Percentiles rank a stretch among this genome's conserved stretches.
Conservation (phyloP, 1,140 invertebrate species). For the Diorhabda elongata region DNA sequence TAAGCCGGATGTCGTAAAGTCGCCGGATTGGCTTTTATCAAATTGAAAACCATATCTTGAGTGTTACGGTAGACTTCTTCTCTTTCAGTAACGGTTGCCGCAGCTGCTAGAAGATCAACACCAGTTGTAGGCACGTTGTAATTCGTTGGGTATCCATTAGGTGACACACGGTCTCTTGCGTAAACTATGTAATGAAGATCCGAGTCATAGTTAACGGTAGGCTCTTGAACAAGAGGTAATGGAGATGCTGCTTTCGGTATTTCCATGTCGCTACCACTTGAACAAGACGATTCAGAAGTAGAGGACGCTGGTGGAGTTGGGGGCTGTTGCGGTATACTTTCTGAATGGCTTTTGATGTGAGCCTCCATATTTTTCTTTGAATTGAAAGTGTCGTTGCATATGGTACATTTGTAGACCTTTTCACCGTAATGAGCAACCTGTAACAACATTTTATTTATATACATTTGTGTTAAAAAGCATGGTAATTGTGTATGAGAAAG, state of each 20-base stretch:
- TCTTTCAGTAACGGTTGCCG: constrained; percentile 40
- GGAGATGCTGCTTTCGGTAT: constrained; percentile 45
- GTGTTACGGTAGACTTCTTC: constrained; percentile 27
- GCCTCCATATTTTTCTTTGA: constrained; percentile 85
- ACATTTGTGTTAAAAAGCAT: too few species aligned
- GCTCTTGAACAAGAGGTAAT: constrained; percentile 25
- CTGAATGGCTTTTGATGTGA: constrained; percentile 85
- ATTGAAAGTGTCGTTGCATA: constrained; percentile 83
- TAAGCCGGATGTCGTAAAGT: constrained; percentile 40
- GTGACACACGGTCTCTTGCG: constrained; percentile 32
- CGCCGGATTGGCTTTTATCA: constrained; percentile 38
- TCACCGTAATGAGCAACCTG: constrained; percentile 83
- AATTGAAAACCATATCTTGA: constrained; percentile 38
- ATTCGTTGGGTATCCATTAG: constrained; percentile 44
- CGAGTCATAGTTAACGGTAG: constrained; percentile 35
- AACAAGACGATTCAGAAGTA: constrained; percentile 37
- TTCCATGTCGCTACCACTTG: constrained; percentile 50
- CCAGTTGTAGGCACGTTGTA: constrained; percentile 33
- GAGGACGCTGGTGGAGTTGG: constrained; percentile 42
- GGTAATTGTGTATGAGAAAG: too few species aligned
- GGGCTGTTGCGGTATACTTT: constrained; percentile 52
- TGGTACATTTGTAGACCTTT: constrained; percentile 87
- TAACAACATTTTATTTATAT: neutral
- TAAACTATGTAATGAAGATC: constrained; percentile 43
- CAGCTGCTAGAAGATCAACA: constrained; percentile 45